A percentile compares a stretch with the other conserved stretches of the same genome.
Conservation (phyloP, 2,888 invertebrate genomes). For the Aleiodes testaceus region DNA sequence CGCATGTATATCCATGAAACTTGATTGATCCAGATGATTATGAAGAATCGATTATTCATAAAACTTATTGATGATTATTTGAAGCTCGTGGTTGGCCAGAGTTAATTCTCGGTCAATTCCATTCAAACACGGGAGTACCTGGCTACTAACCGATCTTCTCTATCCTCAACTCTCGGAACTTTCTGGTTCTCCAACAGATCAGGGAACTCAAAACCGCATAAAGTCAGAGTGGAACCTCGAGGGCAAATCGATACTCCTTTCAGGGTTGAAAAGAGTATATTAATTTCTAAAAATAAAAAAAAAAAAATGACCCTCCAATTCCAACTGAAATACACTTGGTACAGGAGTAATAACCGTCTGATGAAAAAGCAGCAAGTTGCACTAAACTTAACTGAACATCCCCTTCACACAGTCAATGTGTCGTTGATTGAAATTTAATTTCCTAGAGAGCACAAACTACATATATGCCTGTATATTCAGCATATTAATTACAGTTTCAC, state of each 20-base stretch:
- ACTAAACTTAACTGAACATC: slow-evolving; percentile 18
- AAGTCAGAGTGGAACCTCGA: slow-evolving; percentile 6
- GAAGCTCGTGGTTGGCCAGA: too few relatives aligned
- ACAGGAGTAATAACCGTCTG: neutral
- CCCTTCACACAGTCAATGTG: slow-evolving; percentile 8
- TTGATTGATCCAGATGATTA: slow-evolving; percentile 10
- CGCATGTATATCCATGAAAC: neutral
- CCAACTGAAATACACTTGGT: neutral
- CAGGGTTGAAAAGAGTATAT: neutral
- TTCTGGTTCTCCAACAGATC: slow-evolving; percentile 19
- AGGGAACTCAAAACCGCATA: slow-evolving; percentile 6
- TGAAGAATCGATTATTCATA: neutral
- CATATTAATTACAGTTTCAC: slow-evolving; percentile 26
- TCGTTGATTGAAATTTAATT: slow-evolving; percentile 35
- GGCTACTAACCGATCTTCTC: neutral
- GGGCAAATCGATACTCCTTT: neutral
- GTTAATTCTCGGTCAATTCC: too few relatives aligned
- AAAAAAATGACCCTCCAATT: neutral
- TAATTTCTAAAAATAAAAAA: too few relatives aligned
- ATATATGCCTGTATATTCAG: neutral
- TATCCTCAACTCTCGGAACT: slow-evolving; percentile 14
- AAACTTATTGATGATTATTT: too few relatives aligned
- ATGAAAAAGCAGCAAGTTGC: neutral
- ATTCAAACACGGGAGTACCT: too few relatives aligned
- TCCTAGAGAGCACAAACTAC: slow-evolving; percentile 17